These are phyloP conservation scores for Notodonta dromedarius DNA, from an alignment of 2,888 invertebrate species.

Conservation along the genomic window DNA sequence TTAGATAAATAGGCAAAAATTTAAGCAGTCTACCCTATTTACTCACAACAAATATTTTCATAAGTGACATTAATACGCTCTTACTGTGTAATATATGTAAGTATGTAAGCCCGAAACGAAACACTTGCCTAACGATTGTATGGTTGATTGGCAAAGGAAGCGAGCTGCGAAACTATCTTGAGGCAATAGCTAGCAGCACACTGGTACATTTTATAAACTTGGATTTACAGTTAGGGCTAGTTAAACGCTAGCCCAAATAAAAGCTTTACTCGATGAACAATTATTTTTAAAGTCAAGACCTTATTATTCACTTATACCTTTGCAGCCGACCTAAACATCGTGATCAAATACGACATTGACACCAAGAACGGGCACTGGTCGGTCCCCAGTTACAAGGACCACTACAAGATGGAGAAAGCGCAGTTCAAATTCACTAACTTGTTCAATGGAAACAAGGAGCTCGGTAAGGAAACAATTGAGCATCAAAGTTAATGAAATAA, in stretches of 20 bases:
- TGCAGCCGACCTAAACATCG: conserved; percentile 75
- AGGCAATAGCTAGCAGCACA: conserved; percentile 7
- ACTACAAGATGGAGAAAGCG: conserved; percentile 76
- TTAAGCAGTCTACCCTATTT: too few relatives aligned
- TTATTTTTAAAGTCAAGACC: too few relatives aligned
- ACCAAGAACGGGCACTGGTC: conserved; percentile 71
- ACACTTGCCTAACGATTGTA: conserved; percentile 24
- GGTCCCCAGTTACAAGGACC: conserved; percentile 67
- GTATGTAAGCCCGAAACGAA: conserved; percentile 27
- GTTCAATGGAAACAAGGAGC: conserved; percentile 74
- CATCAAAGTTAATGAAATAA: too few relatives aligned
- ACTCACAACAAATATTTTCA: too few relatives aligned
- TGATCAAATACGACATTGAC: conserved; percentile 72
- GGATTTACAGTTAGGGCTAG: too few relatives aligned
- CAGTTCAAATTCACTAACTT: conserved; percentile 79
- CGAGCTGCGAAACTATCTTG: conserved; percentile 14
- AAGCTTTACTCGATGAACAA: too few relatives aligned
- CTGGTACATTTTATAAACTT: not conserved
- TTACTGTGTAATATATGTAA: too few relatives aligned
- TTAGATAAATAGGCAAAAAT: too few relatives aligned
- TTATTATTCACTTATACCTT: not conserved
- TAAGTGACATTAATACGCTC: too few relatives aligned
- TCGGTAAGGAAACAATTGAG: conserved; percentile 56
- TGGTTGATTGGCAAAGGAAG: conserved; percentile 27
- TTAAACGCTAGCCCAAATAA: too few relatives aligned